phyloP scores from a whole-genome alignment of 2,888 invertebrate species.

The Vesta saturnalis region DNA sequence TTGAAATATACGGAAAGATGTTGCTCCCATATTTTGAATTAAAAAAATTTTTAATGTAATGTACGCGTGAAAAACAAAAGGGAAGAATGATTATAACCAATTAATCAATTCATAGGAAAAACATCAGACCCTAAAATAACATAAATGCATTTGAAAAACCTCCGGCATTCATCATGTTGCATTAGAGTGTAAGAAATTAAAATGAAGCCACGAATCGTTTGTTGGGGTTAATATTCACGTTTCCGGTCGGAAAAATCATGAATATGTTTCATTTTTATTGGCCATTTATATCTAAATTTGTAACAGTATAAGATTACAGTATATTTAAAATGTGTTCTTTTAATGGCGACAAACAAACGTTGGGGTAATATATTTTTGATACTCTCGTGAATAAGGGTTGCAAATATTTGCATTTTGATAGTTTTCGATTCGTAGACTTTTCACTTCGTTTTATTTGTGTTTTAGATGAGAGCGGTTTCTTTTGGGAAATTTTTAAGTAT shows the following conservation, averaged over 20 bases:
- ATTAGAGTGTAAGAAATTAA: constrained; percentile 55
- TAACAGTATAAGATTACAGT: constrained; percentile 56
- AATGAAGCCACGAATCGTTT: constrained; percentile 44
- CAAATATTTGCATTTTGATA: constrained; percentile 64
- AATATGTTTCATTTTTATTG: constrained; percentile 65
- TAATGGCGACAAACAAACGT: constrained; percentile 46
- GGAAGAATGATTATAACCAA: constrained; percentile 17
- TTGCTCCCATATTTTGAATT: no score
- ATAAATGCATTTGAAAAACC: constrained; percentile 14
- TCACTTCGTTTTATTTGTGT: constrained; percentile 54
- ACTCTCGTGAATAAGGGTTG: constrained; percentile 51
- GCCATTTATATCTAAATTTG: constrained; percentile 61
- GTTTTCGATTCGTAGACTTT: constrained; percentile 57
- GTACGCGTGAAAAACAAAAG: no score
- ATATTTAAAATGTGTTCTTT: constrained; percentile 38
- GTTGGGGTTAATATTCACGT: constrained; percentile 57
- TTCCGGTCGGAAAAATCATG: constrained; percentile 62
- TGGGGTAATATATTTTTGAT: constrained; percentile 53
- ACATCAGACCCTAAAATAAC: not conserved
- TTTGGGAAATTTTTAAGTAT: not conserved
- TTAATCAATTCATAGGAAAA: not conserved
- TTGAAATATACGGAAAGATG: no score
- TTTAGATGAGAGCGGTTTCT: not conserved
- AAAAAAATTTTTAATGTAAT: no score
- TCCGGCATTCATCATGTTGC: constrained; percentile 34